Base-by-base conservation (phyloP, 2,888 invertebrate genomes). In the Clunio marinus region DNA sequence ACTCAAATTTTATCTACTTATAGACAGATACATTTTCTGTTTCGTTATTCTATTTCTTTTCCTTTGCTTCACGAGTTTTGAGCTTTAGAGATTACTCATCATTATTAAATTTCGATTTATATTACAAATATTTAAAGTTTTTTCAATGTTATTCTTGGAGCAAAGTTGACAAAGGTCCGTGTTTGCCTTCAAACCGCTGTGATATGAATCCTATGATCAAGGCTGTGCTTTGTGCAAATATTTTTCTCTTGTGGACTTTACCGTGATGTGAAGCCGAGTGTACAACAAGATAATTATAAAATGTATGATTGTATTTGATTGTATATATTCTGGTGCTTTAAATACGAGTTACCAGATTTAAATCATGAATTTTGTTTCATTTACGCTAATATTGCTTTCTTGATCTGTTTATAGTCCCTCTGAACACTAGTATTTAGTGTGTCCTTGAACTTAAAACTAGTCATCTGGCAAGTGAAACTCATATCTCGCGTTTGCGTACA, bases 371-470 rank as follows among this genome's bases (percentile, higher is more conserved):
- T n/a, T n/a, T n/a, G n/a, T n/a, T n/a, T n/a, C n/a, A n/a, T n/a
- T n/a, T n/a, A n/a, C n/a, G n/a, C n/a, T n/a, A n/a, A n/a, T n/a
- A n/a, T n/a, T n/a, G n/a, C n/a, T n/a, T n/a, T n/a, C n/a, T n/a
- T n/a, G n/a, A n/a, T n/a, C n/a, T n/a, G n/a, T n/a, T n/a, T n/a
- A n/a, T n/a, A n/a, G n/a, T n/a, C n/a, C n/a, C n/a, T n/a, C n/a
- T n/a, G n/a, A n/a, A n/a, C n/a, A n/a, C n/a, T n/a, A n/a, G n/a
- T n/a, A n/a, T 51, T 22, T 22, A 51, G 20, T 20, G n/a, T 27
- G 63, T 65, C 63, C 63, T 65, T 65, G 63, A 65, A 65, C 63
- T 65, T 65, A 46, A 65, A 46, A 45, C 13, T 22, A 35, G 25
- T 62, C 62, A 62, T 65, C 63, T 65, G 63, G 63, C 63, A 65